Evolutionary conservation across 1,140 invertebrate genomes (phyloP).

Genomic region (Calliopsis andreniformis): DNA sequence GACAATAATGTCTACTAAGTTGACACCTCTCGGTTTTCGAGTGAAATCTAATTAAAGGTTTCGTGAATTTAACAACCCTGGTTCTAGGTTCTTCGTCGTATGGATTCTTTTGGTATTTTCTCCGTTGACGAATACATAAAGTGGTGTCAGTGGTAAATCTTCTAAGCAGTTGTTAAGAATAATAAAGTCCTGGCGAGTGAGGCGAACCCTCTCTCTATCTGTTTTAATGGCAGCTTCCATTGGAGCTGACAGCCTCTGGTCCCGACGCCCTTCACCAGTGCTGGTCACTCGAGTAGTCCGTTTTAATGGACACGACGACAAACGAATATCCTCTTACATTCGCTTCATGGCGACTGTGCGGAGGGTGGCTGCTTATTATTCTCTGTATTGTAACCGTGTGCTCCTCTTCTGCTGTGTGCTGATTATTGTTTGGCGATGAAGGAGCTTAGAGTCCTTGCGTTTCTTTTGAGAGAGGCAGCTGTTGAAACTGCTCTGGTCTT

Average conservation of each 20-base stretch:
- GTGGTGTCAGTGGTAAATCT: no score
- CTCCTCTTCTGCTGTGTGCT: background rate
- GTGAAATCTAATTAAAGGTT: background rate
- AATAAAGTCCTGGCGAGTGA: conserved; percentile 16
- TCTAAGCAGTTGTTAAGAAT: conserved; percentile 38
- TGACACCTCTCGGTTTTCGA: background rate
- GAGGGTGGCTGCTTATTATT: conserved; percentile 33
- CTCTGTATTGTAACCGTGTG: conserved; percentile 30
- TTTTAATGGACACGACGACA: conserved; percentile 58
- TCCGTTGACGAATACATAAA: no score
- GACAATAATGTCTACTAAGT: conserved; percentile 30
- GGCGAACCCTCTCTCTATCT: conserved; percentile 40
- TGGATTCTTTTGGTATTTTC: no score
- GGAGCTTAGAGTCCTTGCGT: background rate
- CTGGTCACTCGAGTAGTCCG: conserved; percentile 58
- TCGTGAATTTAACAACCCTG: no score
- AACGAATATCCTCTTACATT: conserved; percentile 61
- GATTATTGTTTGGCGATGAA: background rate
- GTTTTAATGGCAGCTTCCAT: conserved; percentile 59
- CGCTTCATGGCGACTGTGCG: conserved; percentile 27
- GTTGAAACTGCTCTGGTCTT: no score
- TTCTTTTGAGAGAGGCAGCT: no score
- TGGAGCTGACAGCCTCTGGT: conserved; percentile 56
- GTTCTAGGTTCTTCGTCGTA: no score
- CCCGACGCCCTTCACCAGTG: conserved; percentile 44